These are phyloP conservation scores for Oncopodura yosiiana DNA, from an alignment of 1,140 invertebrate species.

Conservation along the genomic window DNA sequence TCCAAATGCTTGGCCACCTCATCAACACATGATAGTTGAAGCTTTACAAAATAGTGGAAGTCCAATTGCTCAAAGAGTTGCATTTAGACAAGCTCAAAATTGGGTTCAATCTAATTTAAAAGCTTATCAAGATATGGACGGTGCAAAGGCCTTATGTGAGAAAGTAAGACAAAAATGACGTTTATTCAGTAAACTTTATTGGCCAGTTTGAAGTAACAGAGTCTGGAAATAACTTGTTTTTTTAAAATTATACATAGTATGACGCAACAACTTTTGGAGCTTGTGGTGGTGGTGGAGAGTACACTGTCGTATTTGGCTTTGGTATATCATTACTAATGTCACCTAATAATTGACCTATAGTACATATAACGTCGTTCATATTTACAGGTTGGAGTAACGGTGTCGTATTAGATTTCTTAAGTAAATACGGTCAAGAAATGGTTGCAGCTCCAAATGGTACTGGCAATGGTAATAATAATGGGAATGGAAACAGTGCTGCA, in stretches of 20 bases:
- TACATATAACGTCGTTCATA: no score
- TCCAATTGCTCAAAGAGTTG: constrained; percentile 53
- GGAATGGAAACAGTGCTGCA: no score
- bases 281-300: constrained; percentile 79
- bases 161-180: constrained; percentile 53
- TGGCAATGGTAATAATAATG: no score
- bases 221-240: constrained; percentile 33
- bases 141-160: constrained; percentile 72
- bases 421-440: constrained; percentile 46
- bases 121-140: constrained; percentile 46
- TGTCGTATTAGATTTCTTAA: constrained; percentile 63
- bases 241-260: constrained; percentile 49
- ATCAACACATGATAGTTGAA: constrained; percentile 69
- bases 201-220: neutral
- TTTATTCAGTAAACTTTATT: neutral
- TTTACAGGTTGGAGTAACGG: constrained; percentile 94
- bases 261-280: constrained; percentile 56
- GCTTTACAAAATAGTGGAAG: constrained; percentile 59
- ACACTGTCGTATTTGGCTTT: constrained; percentile 76
- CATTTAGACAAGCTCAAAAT: constrained; percentile 59
- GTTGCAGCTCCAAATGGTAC: neutral
- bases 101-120: constrained; percentile 76
- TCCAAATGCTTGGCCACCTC: constrained; percentile 66
- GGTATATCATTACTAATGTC: no score
- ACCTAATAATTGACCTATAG: no score